A percentile compares a stretch with the other conserved stretches of the same genome.
Evolutionary conservation across 2,888 invertebrate genomes (phyloP).

Genomic region (Clunio marinus): DNA sequence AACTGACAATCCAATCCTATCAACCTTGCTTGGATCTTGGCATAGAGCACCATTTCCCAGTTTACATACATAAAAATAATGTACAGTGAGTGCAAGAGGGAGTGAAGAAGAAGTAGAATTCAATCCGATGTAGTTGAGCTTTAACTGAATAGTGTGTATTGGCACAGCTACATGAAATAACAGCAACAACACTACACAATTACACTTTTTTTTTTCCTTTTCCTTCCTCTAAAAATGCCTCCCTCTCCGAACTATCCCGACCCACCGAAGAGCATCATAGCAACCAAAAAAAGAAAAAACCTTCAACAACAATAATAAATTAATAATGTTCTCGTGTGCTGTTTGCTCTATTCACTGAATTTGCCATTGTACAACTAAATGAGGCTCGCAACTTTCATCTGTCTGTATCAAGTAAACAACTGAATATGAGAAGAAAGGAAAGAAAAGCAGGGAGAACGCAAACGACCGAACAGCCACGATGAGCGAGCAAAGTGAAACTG

Average conservation of each 20-base stretch:
- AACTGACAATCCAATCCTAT: conserved; percentile 8
- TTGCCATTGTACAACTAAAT: conserved; percentile 16
- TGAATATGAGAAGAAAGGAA: background rate
- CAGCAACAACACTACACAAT: conserved; percentile 26
- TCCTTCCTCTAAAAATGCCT: no score
- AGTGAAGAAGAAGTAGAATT: background rate
- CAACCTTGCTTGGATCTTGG: background rate
- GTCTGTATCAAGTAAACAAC: background rate
- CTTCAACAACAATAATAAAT: conserved; percentile 17
- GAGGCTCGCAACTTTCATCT: background rate
- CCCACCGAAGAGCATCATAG: conserved; percentile 14
- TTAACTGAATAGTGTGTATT: conserved; percentile 31
- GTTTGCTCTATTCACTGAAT: conserved; percentile 17
- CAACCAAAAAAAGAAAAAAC: background rate
- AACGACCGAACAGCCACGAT: background rate
- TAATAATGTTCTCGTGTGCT: conserved; percentile 18
- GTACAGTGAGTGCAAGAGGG: background rate
- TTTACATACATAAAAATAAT: conserved; percentile 32
- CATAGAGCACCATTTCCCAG: conserved; percentile 20
- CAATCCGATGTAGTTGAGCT: conserved; percentile 29
- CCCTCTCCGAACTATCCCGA: background rate
- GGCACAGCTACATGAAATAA: conserved; percentile 19
- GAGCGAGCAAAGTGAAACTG: no score
- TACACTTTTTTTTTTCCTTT: conserved; percentile 19
- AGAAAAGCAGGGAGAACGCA: no score